phyloP scores from a whole-genome alignment of 1,140 invertebrate species.

The Theocolax elegans region DNA sequence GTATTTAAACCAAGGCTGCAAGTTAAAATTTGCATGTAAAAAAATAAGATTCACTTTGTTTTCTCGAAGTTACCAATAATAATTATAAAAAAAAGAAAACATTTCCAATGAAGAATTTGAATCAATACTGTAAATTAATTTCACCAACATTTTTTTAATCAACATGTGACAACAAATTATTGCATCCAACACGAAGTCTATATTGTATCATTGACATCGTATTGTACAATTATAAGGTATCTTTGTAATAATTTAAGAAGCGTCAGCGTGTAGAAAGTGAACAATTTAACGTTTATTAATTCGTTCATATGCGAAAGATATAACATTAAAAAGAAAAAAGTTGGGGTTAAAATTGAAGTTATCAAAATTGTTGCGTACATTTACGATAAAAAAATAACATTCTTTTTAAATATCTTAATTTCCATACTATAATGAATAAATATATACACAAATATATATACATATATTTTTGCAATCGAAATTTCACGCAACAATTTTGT shows the following conservation, averaged over 20 bases:
- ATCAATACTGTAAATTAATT: too few species aligned
- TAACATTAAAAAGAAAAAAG: not conserved
- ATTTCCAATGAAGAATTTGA: too few species aligned
- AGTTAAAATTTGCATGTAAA: not conserved
- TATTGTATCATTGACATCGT: conserved; percentile 57
- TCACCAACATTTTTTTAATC: too few species aligned
- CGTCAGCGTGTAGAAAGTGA: conserved; percentile 34
- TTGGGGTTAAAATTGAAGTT: too few species aligned
- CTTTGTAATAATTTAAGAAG: conserved; percentile 58
- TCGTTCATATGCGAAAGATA: conserved; percentile 3
- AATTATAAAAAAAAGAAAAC: not conserved
- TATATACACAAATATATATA: too few species aligned
- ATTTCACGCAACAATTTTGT: not conserved
- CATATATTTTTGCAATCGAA: too few species aligned
- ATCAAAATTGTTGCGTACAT: too few species aligned
- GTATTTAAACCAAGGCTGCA: not conserved
- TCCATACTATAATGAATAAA: too few species aligned
- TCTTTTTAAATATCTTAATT: too few species aligned
- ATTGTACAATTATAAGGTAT: conserved; percentile 53
- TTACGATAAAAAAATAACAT: too few species aligned
- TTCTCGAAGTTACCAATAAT: not conserved
- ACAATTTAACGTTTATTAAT: conserved; percentile 3
- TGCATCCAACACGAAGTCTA: conserved; percentile 65
- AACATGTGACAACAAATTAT: too few species aligned
- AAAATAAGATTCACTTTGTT: not conserved